phyloP scores from a whole-genome alignment of 2,888 invertebrate species.

The Megamerina dolium region DNA sequence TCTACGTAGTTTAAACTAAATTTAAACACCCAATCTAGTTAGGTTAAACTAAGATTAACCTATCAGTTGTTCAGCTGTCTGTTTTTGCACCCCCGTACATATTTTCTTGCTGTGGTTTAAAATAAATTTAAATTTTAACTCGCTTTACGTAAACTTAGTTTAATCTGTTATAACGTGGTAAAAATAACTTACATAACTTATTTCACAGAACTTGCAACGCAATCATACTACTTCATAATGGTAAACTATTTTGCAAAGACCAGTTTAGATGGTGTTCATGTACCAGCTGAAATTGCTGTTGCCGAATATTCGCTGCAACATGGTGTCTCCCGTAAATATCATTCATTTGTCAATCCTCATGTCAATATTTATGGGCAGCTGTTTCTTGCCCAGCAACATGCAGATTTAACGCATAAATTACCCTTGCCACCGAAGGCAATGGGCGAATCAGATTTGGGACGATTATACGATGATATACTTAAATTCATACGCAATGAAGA shows the following conservation, averaged over 20 bases:
- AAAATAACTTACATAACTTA: no score
- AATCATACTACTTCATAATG: slow-evolving; percentile 35
- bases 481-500: slow-evolving; percentile 40
- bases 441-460: slow-evolving; percentile 34
- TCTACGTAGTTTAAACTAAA: no score
- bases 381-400: slow-evolving; percentile 47
- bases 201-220: slow-evolving; percentile 36
- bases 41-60: no score
- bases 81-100: no score
- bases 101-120: no score
- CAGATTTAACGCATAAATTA: slow-evolving; percentile 50
- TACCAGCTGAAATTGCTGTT: slow-evolving; percentile 54
- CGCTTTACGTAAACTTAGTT: no score
- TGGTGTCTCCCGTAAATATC: slow-evolving; percentile 47
- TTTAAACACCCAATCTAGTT: no score
- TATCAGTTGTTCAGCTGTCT: no score
- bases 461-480: slow-evolving; percentile 46
- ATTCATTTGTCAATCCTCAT: slow-evolving; percentile 49
- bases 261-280: slow-evolving; percentile 32
- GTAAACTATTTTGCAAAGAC: slow-evolving; percentile 43
- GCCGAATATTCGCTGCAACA: slow-evolving; percentile 49
- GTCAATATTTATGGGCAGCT: slow-evolving; percentile 48
- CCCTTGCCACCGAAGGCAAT: slow-evolving; percentile 46
- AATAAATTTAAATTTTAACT: no score
- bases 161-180: no score